Conservation (phyloP, 2,888 invertebrate species). For the Ophion obscuratus region DNA sequence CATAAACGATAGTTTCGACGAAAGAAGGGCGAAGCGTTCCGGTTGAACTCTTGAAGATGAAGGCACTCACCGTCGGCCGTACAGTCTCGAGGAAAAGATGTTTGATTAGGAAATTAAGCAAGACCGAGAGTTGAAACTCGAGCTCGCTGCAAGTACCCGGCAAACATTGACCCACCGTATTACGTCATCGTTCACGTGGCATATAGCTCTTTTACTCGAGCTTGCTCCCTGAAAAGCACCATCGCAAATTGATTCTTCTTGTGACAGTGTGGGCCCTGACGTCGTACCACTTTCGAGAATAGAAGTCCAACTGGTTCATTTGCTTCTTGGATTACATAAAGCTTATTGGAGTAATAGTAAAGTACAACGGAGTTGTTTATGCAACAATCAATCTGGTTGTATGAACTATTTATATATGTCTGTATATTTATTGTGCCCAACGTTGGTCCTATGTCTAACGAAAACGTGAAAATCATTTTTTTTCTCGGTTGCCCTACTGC, state of each 20-base stretch:
- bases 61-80: conserved; percentile 12
- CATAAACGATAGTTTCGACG: not conserved
- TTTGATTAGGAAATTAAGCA: conserved; percentile 68
- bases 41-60: conserved; percentile 31
- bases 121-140: conserved; percentile 55
- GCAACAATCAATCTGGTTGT: too few relatives aligned
- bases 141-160: conserved; percentile 44
- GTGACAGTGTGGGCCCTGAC: conserved; percentile 8
- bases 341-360: not conserved
- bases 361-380: not conserved
- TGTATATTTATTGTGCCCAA: too few relatives aligned
- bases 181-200: conserved; percentile 57
- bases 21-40: conserved; percentile 6
- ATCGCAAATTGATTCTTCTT: conserved; percentile 40
- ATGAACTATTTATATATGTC: too few relatives aligned
- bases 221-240: conserved; percentile 15
- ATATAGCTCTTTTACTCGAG: conserved; percentile 19
- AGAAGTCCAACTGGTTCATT: not conserved
- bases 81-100: conserved; percentile 46
- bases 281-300: conserved; percentile 17
- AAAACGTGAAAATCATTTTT: not conserved
- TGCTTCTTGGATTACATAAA: not conserved
- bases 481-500: not conserved
- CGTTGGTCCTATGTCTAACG: too few relatives aligned
- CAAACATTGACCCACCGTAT: conserved; percentile 67